These are phyloP conservation scores for Tylochromis polylepis DNA, from an alignment of 2,113 vertebrate species.

Conservation along the genomic window DNA sequence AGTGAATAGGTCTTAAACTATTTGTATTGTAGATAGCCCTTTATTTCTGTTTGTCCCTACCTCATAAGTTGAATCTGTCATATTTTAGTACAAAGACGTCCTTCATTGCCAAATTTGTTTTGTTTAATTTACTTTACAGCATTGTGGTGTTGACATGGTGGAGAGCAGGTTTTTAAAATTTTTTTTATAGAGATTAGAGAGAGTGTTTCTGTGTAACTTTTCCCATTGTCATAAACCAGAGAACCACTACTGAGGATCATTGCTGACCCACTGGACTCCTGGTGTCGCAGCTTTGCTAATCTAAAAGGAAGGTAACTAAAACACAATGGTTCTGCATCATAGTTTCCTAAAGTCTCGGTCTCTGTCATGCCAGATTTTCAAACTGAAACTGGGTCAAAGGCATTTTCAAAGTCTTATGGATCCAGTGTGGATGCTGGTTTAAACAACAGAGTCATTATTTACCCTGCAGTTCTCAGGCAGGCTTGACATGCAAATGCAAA, in stretches of 20 bases:
- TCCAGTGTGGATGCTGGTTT: not conserved
- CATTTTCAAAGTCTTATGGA: not conserved
- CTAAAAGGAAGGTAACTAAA: not conserved
- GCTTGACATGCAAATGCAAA: slow-evolving; percentile 19
- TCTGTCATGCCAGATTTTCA: not conserved
- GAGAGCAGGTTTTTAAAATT: not conserved
- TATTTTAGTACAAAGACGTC: not conserved
- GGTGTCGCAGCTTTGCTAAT: not conserved
- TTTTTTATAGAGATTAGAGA: not conserved
- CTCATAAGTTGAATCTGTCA: not conserved
- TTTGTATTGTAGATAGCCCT: not conserved
- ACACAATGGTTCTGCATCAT: not conserved
- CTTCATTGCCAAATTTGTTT: not conserved
- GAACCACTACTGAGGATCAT: not conserved
- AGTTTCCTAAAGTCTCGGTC: not conserved
- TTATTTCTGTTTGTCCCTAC: not conserved
- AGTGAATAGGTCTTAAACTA: not conserved
- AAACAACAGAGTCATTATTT: not conserved
- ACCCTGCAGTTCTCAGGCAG: not conserved
- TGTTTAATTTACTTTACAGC: not conserved
- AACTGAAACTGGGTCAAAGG: not conserved
- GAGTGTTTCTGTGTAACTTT: not conserved
- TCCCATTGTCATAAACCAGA: not conserved
- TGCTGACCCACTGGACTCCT: not conserved
- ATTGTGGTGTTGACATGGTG: not conserved